Base-by-base conservation (phyloP, 2,888 invertebrate species). In the Dryobota labecula region DNA sequence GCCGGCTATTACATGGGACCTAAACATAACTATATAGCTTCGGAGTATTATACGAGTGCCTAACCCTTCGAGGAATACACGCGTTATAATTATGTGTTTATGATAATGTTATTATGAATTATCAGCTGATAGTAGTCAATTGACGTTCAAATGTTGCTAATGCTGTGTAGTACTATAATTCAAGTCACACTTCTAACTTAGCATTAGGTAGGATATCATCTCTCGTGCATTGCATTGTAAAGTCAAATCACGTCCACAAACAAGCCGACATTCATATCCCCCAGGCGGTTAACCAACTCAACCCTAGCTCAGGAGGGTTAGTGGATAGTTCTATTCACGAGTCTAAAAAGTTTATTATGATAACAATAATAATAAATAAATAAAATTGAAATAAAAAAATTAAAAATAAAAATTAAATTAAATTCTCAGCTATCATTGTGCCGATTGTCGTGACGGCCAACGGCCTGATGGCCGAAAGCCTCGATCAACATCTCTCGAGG, bases 181-280 rank as follows among this genome's bases (percentile, higher is more conserved):
- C 0, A 57, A 47, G 61, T 51, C 3, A 49, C 27, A 43, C 36
- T 18, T 43, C 27, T 24, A 2, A 6, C 11, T 9, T 11, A n/a
- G 24, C 15, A 60, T 51, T 49, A 33, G 13, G 24, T 43, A 27
- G 41, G 47, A 30, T 58, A 73, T 53, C 30, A 61, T 27, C 20
- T 49, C 43, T 57, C 13, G 20, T 47, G 45, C 9, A 38, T 30
- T 24, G 49, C n/a, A 69, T 60, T 70, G 15, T 27, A 9, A 24
- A 74, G 36, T 71, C 61, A 62, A 71, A 51, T 27, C 78, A 62
- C 61, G 72, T 51, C 45, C 61, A 62, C 72, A 71, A 75, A 78
- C 56, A 78, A 61, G 78, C 43, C 20, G 45, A 45, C 43, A 77
- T 38, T 43, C 24, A 36, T 56, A 45, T 61, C 30, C 71, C 77